These are phyloP conservation scores for Nothura maculosa DNA, from an alignment of 2,797 vertebrate genomes.

Conservation along the genomic window DNA sequence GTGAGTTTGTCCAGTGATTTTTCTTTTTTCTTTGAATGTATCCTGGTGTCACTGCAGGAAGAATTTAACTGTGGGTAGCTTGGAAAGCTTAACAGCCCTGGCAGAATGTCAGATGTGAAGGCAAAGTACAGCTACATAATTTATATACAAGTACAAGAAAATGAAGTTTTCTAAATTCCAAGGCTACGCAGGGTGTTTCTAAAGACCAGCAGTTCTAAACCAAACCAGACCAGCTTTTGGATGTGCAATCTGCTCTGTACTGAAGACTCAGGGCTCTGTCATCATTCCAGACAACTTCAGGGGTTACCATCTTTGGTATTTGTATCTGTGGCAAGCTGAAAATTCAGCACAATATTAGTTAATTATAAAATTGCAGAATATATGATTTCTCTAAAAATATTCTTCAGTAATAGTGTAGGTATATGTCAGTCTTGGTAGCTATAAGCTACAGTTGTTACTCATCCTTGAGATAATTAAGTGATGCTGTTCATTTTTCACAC, in stretches of 20 bases:
- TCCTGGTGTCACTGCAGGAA: not conserved
- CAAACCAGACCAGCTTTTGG: not conserved
- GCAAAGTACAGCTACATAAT: not conserved
- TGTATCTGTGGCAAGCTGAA: conserved; percentile 16
- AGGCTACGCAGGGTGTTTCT: not conserved
- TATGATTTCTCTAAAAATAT: conserved; percentile 29
- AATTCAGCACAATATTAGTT: conserved; percentile 37
- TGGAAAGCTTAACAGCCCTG: not conserved
- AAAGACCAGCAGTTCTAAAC: not conserved
- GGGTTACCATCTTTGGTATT: conserved; percentile 21
- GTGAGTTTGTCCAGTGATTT: not conserved
- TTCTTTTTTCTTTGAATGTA: not conserved
- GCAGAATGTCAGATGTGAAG: not conserved
- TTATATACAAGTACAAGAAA: not conserved
- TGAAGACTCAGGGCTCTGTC: not conserved
- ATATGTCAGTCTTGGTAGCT: not conserved
- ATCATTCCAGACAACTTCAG: not conserved
- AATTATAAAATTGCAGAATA: conserved; percentile 31
- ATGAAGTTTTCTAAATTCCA: not conserved
- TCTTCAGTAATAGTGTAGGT: conserved; percentile 19
- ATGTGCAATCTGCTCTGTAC: not conserved
- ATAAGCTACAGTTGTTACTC: not conserved
- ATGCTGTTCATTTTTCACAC: not conserved
- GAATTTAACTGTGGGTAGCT: not conserved
- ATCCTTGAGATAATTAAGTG: not conserved